Evolutionary conservation across 2,797 vertebrate species (phyloP), one percentile per base, ranked within the genome.

Genomic region (Diplodus sargus): DNA sequence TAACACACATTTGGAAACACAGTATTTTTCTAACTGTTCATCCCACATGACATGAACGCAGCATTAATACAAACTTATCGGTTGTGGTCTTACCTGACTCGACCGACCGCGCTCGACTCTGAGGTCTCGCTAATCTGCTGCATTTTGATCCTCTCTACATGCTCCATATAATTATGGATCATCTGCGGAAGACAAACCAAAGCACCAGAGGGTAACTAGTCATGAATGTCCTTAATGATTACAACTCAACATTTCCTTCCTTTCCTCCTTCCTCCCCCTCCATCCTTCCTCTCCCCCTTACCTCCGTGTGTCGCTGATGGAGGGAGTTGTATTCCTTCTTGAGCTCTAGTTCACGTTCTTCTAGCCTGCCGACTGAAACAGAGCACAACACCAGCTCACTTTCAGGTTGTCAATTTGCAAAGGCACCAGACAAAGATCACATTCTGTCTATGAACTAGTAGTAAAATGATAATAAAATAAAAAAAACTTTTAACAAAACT

Each of bases 101-200:
- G 68, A 20, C 89, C 84, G 1, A 88, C 78, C 0, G 86, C 67
- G 60, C 90, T 91, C 0, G 84, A 89, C 28, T 96, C 95, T 2
- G 93, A 92, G 0, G 82, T 85, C 73, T 95, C 95, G 5, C 81
- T 93, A 15, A 93, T 90, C 90, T 96, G 97, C 89, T 97, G 98
- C 89, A 98, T 87, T 91, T 99, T 98, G 90, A 97, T 97, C 53
- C 98, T 95, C 86, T 99, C 98, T 2, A 99, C 98, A 45, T 99
- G 97, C 62, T 99, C 98, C 96, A 99, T 97, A 0, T 99, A 99
- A 68, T 98, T 99, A 92, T 99, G 98, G 86, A 99, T 99, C 98
- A 99, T 99, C 98, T 99, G 91, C 2, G 70, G 45, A 30, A 51
- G 61, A 60, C 17, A 81, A 60, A 53, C 17, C 15, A 81, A 68